phyloP scores from a whole-genome alignment of 2,888 invertebrate species.

The Phania funesta region DNA sequence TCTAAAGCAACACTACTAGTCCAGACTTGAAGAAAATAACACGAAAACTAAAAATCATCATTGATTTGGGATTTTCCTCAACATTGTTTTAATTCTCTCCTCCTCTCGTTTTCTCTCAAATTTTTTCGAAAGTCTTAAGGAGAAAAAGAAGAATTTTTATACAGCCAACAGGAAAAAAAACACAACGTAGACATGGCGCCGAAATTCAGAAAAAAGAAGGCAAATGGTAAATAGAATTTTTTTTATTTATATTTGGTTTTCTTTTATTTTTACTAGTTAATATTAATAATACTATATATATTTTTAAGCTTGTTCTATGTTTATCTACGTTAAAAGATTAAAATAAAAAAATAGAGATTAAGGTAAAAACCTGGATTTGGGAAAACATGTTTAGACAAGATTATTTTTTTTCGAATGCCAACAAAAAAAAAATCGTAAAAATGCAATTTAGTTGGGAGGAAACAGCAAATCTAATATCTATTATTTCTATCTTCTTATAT shows the following conservation, averaged over 20 bases:
- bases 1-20: conserved; percentile 1
- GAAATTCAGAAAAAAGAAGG: conserved; percentile 81
- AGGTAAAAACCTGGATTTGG: conserved; percentile 25
- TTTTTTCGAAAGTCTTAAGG: conserved; percentile 31
- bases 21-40: not conserved
- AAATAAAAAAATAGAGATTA: conserved; percentile 34
- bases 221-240: conserved; percentile 80
- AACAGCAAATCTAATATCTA: conserved; percentile 12
- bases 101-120: not conserved
- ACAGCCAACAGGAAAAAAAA: conserved; percentile 16
- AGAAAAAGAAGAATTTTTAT: conserved; percentile 15
- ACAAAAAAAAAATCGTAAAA: not conserved
- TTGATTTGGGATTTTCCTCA: conserved; percentile 18
- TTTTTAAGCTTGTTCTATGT: conserved; percentile 27
- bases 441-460: conserved; percentile 5
- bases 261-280: conserved; percentile 23
- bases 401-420: not conserved
- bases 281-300: conserved; percentile 46
- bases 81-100: not conserved
- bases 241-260: conserved; percentile 48
- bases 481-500: not conserved
- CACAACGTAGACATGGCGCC: conserved; percentile 80
- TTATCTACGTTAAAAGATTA: conserved; percentile 11
- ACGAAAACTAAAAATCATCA: conserved; percentile 14
- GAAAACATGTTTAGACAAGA: conserved; percentile 35